Percentiles rank a stretch among this genome's conserved stretches.
Conservation (phyloP, 2,888 invertebrate species). For the Tolmerus cingulatus region DNA sequence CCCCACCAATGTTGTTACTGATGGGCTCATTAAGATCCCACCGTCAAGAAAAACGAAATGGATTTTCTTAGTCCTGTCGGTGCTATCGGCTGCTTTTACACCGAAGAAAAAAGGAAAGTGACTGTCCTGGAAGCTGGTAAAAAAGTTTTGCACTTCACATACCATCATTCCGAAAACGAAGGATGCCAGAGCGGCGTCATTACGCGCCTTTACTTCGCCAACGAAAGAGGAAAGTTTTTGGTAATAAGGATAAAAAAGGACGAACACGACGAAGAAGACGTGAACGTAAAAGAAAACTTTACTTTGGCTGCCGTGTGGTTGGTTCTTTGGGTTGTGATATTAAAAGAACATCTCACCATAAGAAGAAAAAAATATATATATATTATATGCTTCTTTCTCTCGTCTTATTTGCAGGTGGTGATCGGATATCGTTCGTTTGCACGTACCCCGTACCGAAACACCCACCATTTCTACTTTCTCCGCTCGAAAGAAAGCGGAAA, state of each 20-base stretch:
- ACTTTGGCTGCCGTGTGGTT: neutral
- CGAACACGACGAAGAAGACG: neutral
- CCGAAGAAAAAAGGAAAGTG: neutral
- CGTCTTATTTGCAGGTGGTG: neutral
- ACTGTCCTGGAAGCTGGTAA: neutral
- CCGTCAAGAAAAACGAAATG: neutral
- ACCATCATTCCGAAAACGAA: neutral
- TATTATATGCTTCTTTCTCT: neutral
- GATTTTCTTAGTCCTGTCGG: neutral
- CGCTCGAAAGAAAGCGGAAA: neutral
- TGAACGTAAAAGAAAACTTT: neutral
- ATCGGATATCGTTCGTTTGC: neutral
- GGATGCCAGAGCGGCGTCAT: neutral
- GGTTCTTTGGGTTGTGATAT: neutral
- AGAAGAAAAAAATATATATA: neutral
- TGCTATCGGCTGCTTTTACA: neutral
- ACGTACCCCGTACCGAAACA: neutral
- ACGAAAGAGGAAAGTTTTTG: neutral
- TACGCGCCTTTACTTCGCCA: neutral
- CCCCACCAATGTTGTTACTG: neutral
- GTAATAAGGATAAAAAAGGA: slow-evolving; percentile 8
- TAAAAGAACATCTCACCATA: neutral
- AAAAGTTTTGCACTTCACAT: slow-evolving; percentile 6
- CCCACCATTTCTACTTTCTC: neutral
- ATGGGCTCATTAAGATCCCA: neutral